A percentile compares a stretch with the other conserved stretches of the same genome.
Evolutionary conservation across 2,888 invertebrate genomes (phyloP).

Genomic region (Monochamus alternatus): DNA sequence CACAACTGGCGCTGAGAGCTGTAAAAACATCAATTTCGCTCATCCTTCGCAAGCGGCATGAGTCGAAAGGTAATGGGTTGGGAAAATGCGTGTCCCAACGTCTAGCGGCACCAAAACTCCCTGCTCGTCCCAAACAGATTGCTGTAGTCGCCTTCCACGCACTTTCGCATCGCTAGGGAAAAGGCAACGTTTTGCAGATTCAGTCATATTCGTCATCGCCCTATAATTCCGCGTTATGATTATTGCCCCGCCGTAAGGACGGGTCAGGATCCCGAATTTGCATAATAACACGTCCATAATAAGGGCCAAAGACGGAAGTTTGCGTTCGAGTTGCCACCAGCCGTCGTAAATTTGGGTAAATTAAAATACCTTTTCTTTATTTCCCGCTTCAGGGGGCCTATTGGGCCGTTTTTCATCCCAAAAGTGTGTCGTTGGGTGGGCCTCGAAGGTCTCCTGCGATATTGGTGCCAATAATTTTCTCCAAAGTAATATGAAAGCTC

Average conservation of each 20-base stretch:
- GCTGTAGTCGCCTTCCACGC: conserved; percentile 19
- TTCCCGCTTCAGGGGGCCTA: not conserved
- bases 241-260: conserved; percentile 30
- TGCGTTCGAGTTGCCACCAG: conserved; percentile 1
- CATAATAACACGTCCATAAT: conserved; percentile 31
- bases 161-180: conserved; percentile 19
- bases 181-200: conserved; percentile 26
- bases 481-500: too few relatives aligned
- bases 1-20: too few relatives aligned
- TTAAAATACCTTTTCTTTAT: conserved; percentile 37
- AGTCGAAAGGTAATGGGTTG: too few relatives aligned
- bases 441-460: too few relatives aligned
- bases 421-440: too few relatives aligned
- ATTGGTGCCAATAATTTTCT: too few relatives aligned
- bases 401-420: too few relatives aligned
- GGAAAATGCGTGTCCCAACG: too few relatives aligned
- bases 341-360: conserved; percentile 18
- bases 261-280: conserved; percentile 23
- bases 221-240: conserved; percentile 24
- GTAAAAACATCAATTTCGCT: too few relatives aligned
- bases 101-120: not conserved
- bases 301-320: not conserved
- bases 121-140: conserved; percentile 25
- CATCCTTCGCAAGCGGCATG: too few relatives aligned
- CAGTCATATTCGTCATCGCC: conserved; percentile 32